Evolutionary conservation across 1,140 invertebrate genomes (phyloP).

Genomic region (Andrena cerasifolii): DNA sequence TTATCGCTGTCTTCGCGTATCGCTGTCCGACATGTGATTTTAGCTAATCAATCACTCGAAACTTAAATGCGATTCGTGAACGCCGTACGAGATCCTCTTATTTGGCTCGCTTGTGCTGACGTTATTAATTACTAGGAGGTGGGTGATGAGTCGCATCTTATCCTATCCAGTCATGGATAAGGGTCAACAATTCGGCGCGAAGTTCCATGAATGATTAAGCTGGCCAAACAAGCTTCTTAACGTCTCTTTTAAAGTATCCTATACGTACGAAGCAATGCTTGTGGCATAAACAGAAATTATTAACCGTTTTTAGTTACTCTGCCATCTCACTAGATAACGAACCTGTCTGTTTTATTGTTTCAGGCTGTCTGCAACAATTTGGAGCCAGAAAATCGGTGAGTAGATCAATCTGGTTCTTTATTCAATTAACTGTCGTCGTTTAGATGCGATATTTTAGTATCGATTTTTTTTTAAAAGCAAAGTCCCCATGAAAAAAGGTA

Average conservation of each 20-base stretch:
- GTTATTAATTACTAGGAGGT: constrained; percentile 68
- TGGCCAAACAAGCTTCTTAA: constrained; percentile 27
- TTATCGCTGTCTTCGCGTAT: constrained; percentile 60
- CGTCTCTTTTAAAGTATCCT: constrained; percentile 7
- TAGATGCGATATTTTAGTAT: not conserved
- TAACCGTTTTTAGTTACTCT: constrained; percentile 10
- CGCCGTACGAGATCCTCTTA: constrained; percentile 24
- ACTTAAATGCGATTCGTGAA: constrained; percentile 51
- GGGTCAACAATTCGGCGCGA: constrained; percentile 1
- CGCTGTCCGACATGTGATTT: constrained; percentile 53
- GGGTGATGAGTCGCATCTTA: constrained; percentile 62
- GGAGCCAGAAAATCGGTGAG: constrained; percentile 69
- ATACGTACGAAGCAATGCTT: not conserved
- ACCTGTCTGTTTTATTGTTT: constrained; percentile 63
- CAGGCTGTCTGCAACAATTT: constrained; percentile 67
- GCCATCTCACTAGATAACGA: constrained; percentile 6
- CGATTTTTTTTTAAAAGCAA: no score
- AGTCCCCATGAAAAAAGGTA: not conserved
- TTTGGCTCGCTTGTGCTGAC: constrained; percentile 52
- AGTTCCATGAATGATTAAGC: constrained; percentile 44
- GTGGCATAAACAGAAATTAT: constrained; percentile 1
- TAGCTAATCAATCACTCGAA: constrained; percentile 66
- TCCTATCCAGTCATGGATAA: not conserved
- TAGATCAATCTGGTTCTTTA: constrained; percentile 41
- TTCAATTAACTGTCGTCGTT: not conserved